A percentile compares a stretch with the other conserved stretches of the same genome.
Evolutionary conservation across 2,113 vertebrate species (phyloP).

Genomic region (Microcebus jonahi): DNA sequence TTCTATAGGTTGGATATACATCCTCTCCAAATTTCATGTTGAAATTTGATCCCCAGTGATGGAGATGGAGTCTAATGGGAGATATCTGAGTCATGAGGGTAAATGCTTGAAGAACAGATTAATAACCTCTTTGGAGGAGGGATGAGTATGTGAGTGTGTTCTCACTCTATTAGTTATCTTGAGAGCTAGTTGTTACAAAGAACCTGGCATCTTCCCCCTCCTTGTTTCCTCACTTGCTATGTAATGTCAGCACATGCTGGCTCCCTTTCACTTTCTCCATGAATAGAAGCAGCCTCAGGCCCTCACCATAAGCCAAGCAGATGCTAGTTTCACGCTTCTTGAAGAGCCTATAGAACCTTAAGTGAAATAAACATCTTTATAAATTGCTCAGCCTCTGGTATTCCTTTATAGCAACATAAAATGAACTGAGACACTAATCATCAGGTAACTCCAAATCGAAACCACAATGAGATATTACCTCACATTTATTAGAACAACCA

Average conservation of each 20-base stretch:
- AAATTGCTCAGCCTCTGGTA: not conserved
- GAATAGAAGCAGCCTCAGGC: not conserved
- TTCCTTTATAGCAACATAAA: not conserved
- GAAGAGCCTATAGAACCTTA: too few relatives aligned
- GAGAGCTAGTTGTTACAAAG: not conserved
- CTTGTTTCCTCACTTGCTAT: not conserved
- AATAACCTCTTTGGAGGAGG: too few relatives aligned
- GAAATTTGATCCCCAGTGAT: too few relatives aligned
- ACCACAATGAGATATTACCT: not conserved
- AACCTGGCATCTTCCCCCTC: not conserved
- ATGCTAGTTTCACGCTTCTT: not conserved
- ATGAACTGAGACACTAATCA: not conserved
- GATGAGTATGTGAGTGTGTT: too few relatives aligned
- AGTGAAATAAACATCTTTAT: not conserved
- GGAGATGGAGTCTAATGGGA: too few relatives aligned
- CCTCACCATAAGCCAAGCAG: not conserved
- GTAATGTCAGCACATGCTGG: not conserved
- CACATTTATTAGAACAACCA: not conserved
- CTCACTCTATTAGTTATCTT: too few relatives aligned
- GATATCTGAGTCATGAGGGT: too few relatives aligned
- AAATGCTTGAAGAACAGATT: too few relatives aligned
- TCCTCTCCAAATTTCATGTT: too few relatives aligned
- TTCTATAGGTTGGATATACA: too few relatives aligned
- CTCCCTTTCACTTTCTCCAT: too few relatives aligned
- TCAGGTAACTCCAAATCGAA: not conserved